Base-by-base conservation (phyloP, 2,888 invertebrate species). In the Epinotia nisella region DNA sequence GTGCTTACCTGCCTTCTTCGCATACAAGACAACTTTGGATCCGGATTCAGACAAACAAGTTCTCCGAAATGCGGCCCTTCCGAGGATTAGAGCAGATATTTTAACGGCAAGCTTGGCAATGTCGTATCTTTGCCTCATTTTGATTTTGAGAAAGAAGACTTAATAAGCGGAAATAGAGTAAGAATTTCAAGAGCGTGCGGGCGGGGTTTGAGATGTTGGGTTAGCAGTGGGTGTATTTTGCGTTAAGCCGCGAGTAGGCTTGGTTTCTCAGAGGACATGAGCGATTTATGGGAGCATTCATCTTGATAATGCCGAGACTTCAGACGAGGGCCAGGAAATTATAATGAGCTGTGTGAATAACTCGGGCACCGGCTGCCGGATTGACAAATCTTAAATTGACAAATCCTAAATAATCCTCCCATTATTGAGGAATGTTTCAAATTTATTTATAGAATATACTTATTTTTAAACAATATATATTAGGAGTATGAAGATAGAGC, bases 231-330 rank as follows among this genome's bases (percentile, higher is more conserved):
- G n/a, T 55, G 56, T 24, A 66, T 66, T 71, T 68, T 64, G 62
- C 24, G 59, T 58, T 73, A 73, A 69, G 73, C 62, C 62, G 56
- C 51, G 68, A 58, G 59, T 61, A 49, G 72, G 72, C 61, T 51
- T 39, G 62, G 58, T 51, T 71, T 49, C 65, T 65, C 65, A 49
- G 55, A 39, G 59, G 68, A 58, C 68, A 69, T 59, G 73, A 73
- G 73, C 73, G 73, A 73, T 73, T 73, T 73, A 73, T 73, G 56
- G 41, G 10, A 35, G 49, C 58, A 73, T 73, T 69, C 69, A 69
- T 73, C 73, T 69, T 73, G 73, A 73, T 73, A 68, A 73, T 69
- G 58, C 64, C 51, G 64, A 58, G 51, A 58, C 51, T 68, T 68
- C 67, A 59, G 45, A 49, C 10, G 29, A 59, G 58, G 67, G 49